Conservation (phyloP, 1,140 invertebrate genomes). For the Prorops nasuta region DNA sequence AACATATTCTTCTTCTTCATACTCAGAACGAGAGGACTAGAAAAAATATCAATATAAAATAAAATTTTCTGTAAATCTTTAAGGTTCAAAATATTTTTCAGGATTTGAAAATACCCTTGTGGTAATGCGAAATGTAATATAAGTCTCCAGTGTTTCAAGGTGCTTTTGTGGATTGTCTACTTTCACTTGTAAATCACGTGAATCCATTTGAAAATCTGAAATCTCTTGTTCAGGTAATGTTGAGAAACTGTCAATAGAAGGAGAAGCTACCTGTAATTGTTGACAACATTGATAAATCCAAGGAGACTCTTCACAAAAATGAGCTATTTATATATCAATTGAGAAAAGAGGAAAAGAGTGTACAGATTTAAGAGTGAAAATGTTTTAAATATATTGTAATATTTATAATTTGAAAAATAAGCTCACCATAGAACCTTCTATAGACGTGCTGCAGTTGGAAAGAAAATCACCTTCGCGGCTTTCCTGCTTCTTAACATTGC, state of each 20-base stretch:
- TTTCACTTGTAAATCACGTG: conserved; percentile 65
- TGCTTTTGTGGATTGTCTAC: conserved; percentile 80
- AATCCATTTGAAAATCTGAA: conserved; percentile 58
- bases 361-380: neutral
- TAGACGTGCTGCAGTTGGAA: conserved; percentile 52
- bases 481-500: conserved; percentile 38
- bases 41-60: conserved; percentile 18
- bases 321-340: too few relatives aligned
- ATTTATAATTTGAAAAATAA: conserved; percentile 16
- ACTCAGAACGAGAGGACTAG: conserved; percentile 67
- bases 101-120: conserved; percentile 59
- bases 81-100: neutral
- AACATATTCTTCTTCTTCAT: conserved; percentile 66
- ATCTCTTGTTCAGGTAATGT: conserved; percentile 61
- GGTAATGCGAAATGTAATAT: conserved; percentile 70
- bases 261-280: conserved; percentile 58
- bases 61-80: conserved; percentile 4
- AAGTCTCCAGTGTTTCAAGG: conserved; percentile 72
- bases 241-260: conserved; percentile 64
- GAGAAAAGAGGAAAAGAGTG: neutral
- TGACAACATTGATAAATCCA: too few relatives aligned
- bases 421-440: conserved; percentile 53
- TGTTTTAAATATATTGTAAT: conserved; percentile 2
- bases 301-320: too few relatives aligned
- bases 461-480: conserved; percentile 45